Base-by-base conservation (phyloP, 2,888 invertebrate genomes). In the Hofmannophila pseudospretella region DNA sequence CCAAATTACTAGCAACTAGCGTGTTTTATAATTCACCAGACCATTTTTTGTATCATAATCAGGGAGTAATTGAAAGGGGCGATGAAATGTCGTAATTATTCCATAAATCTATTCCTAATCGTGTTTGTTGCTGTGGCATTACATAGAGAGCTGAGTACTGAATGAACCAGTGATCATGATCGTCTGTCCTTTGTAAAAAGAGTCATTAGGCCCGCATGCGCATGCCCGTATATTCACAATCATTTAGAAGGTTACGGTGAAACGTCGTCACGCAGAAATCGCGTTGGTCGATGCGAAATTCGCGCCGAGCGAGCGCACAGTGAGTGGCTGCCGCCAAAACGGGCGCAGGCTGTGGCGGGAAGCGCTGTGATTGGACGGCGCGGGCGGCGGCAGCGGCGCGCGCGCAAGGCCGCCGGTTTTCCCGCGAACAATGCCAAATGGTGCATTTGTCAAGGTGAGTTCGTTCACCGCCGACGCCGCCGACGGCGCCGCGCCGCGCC, bases 391-490 rank as follows among this genome's bases (percentile, higher is more conserved):
- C 65, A 70, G 72, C 78, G 72, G 72, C 71, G 80, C 79, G 71
- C 78, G 74, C 75, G 81, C 82, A 84, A 84, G 84, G 82, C 85
- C 82, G 82, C 77, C 78, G 81, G 82, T 86, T 86, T 85, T 84
- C 85, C 85, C 85, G 84, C 85, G 81, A 86, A 86, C 86, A 86
- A 86, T 85, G 86, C 86, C 86, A 84, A 86, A 86, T 86, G 85
- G 84, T 86, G 86, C 86, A 86, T 86, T 85, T 85, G 86, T 86
- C 86, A 86, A 86, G 86, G 86, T 84, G 80, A 86, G 85, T 84
- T 84, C 86, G 86, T 84, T 85, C 85, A 84, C 85, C 85, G 84
- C 67, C 76, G 81, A 73, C 82, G 82, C 77, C 70, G 67, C n/a
- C n/a, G n/a, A n/a, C n/a, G 29, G 27, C 47, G 43, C 45, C 54